Percentiles rank a stretch among this genome's conserved stretches.
Evolutionary conservation across 1,140 invertebrate species (phyloP).

Genomic region (Rhynchophorus ferrugineus): DNA sequence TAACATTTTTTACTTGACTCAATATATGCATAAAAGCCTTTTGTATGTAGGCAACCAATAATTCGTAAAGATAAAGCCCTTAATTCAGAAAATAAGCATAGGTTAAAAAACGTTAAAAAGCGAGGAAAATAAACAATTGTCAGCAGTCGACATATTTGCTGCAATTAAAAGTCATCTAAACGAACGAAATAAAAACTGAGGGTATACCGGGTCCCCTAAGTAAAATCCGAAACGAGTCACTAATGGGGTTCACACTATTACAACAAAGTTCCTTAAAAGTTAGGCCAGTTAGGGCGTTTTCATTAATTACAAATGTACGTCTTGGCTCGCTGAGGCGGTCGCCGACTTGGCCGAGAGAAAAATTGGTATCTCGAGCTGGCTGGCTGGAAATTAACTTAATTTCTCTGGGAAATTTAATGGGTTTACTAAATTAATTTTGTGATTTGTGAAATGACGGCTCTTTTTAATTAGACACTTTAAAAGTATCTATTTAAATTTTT

Average conservation of each 20-base stretch:
- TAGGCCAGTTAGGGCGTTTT: constrained; percentile 7
- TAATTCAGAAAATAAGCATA: no score
- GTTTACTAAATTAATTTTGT: constrained; percentile 6
- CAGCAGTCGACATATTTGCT: no score
- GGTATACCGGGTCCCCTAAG: no score
- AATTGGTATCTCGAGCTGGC: constrained; percentile 8
- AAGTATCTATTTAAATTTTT: neutral
- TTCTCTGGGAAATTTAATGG: constrained; percentile 6
- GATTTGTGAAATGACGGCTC: constrained; percentile 6
- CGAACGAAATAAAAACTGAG: no score
- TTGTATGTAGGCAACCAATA: no score
- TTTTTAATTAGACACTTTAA: constrained; percentile 8
- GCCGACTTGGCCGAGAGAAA: constrained; percentile 3
- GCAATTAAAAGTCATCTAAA: no score
- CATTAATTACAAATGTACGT: constrained; percentile 11
- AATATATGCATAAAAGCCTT: no score
- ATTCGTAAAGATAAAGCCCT: no score
- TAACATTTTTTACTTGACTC: no score
- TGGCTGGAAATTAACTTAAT: constrained; percentile 11
- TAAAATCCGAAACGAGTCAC: neutral
- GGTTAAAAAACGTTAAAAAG: no score
- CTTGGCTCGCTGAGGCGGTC: constrained; percentile 3
- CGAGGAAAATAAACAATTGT: no score
- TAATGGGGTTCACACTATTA: constrained; percentile 12
- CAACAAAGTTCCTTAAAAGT: constrained; percentile 12